Evolutionary conservation across 2,888 invertebrate species (phyloP).

Genomic region (Drosophila cracens): DNA sequence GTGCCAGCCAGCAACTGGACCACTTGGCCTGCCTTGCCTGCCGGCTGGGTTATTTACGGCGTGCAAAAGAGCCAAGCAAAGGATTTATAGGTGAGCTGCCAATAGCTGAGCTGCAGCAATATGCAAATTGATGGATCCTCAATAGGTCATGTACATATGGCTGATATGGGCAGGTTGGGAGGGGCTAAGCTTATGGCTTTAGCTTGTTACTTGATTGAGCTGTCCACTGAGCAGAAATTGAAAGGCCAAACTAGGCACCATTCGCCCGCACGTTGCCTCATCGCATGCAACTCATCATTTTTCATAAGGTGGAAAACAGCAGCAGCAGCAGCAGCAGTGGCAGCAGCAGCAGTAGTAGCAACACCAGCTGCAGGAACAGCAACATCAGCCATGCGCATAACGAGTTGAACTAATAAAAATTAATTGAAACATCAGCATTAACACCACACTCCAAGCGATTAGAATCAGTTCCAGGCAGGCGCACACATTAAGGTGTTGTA

Average conservation of each 20-base stretch:
- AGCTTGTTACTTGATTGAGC: constrained; percentile 74
- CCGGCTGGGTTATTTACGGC: constrained; percentile 71
- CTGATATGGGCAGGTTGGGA: constrained; percentile 21
- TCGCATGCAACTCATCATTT: constrained; percentile 58
- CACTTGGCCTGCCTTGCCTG: constrained; percentile 26
- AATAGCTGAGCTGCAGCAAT: constrained; percentile 64
- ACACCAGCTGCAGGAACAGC: background rate
- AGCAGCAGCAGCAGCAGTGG: background rate
- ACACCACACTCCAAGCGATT: constrained; percentile 73
- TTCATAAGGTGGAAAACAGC: constrained; percentile 47
- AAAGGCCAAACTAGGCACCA: constrained; percentile 18
- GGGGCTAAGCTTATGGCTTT: constrained; percentile 51
- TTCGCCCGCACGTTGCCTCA: constrained; percentile 10
- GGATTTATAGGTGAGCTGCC: constrained; percentile 72
- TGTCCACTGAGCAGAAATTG: constrained; percentile 26
- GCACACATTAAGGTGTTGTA: constrained; percentile 75
- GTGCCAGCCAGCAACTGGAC: constrained; percentile 25
- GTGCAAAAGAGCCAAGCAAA: constrained; percentile 71
- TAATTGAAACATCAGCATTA: constrained; percentile 78
- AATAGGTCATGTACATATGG: constrained; percentile 76
- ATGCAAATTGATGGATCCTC: constrained; percentile 79
- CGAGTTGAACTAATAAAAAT: constrained; percentile 75
- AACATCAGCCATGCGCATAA: constrained; percentile 45
- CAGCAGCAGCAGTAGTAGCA: background rate
- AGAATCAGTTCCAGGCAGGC: constrained; percentile 78